A percentile compares a stretch with the other conserved stretches of the same genome.
These are phyloP conservation scores for Thryonomys swinderianus DNA, from an alignment of 2,113 vertebrate species.

Conservation along the genomic window DNA sequence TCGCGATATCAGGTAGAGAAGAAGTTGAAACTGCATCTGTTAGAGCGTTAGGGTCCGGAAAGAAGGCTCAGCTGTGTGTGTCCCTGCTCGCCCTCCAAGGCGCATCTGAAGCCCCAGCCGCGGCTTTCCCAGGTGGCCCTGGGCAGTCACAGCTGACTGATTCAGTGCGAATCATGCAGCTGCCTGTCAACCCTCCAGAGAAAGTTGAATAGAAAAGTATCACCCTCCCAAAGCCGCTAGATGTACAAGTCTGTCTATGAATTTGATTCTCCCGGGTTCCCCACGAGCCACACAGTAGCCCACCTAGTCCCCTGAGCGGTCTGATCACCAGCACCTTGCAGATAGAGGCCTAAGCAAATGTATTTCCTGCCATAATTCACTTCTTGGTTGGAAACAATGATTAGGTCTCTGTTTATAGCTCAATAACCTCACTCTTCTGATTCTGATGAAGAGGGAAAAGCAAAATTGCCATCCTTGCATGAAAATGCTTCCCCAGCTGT, in stretches of 20 bases:
- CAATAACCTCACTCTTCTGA: not conserved
- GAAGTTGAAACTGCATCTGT: constrained; percentile 53
- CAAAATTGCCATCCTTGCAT: not conserved
- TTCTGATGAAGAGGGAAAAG: constrained; percentile 36
- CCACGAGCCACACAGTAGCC: constrained; percentile 17
- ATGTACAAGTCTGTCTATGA: not conserved
- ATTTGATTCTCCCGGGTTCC: constrained; percentile 14
- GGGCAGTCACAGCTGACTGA: constrained; percentile 65
- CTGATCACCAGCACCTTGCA: constrained; percentile 48
- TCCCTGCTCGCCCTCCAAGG: constrained; percentile 10
- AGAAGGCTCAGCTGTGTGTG: constrained; percentile 48
- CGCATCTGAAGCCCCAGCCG: constrained; percentile 46
- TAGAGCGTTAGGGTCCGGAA: constrained; percentile 64
- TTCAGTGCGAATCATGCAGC: constrained; percentile 69
- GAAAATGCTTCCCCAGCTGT: not conserved
- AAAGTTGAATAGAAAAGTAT: constrained; percentile 65
- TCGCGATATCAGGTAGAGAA: constrained; percentile 67
- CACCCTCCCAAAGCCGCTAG: constrained; percentile 62
- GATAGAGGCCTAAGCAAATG: constrained; percentile 41
- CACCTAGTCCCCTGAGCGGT: constrained; percentile 50
- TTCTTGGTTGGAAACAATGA: not conserved
- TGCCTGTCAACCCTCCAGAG: constrained; percentile 46
- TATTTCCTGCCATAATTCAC: constrained; percentile 36
- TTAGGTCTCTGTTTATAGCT: constrained; percentile 64
- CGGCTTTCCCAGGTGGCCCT: constrained; percentile 64